These are phyloP conservation scores for Ornithorhynchus anatinus DNA, from an alignment of 2,113 vertebrate species.

Conservation along the genomic window DNA sequence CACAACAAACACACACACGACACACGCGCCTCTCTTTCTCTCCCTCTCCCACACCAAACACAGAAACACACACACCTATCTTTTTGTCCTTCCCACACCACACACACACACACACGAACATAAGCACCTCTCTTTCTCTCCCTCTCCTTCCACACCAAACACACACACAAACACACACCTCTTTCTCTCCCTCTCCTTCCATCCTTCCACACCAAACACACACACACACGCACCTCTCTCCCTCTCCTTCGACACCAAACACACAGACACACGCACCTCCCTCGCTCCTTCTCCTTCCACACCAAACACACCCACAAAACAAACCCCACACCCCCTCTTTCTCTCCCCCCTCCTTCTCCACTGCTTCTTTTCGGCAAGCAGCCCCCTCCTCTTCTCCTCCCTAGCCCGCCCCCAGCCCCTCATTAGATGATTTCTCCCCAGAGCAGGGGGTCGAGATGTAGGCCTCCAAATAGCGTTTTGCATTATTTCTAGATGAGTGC, in stretches of 20 bases:
- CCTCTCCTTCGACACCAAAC: too few relatives aligned
- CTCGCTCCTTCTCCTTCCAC: too few relatives aligned
- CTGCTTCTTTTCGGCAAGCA: constrained; percentile 49
- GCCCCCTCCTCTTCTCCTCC: too few relatives aligned
- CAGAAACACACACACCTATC: neutral
- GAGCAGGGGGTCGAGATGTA: constrained; percentile 81
- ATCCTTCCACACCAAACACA: too few relatives aligned
- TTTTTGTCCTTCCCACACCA: neutral
- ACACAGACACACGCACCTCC: too few relatives aligned
- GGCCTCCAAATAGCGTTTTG: constrained; percentile 92
- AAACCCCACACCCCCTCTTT: constrained; percentile 5
- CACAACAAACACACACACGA: neutral
- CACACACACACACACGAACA: neutral
- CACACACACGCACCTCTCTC: too few relatives aligned
- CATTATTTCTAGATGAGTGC: constrained; percentile 97
- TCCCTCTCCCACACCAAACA: too few relatives aligned
- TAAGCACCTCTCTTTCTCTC: too few relatives aligned
- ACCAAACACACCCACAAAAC: neutral
- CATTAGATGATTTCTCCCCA: constrained; percentile 81
- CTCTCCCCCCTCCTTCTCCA: too few relatives aligned
- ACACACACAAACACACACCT: neutral
- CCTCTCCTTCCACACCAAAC: too few relatives aligned
- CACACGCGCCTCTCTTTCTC: neutral
- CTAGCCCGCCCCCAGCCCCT: constrained; percentile 66
- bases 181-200: constrained; percentile 14